Conservation (phyloP, 2,113 vertebrate species). For the Ariopsis seemanni region DNA sequence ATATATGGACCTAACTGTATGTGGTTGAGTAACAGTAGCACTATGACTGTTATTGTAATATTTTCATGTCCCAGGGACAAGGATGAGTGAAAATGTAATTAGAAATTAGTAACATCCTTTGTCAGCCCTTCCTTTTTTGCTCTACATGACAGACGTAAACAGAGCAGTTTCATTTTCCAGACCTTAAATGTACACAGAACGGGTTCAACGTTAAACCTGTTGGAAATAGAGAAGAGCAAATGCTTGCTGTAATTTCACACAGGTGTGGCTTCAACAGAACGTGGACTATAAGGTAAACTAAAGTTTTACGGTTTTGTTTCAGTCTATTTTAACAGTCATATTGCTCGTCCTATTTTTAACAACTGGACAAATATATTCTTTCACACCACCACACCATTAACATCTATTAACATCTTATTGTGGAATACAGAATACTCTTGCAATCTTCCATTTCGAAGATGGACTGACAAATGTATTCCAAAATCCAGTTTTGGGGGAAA, state of each 20-base stretch:
- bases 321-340: background rate
- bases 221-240: background rate
- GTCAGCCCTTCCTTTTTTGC: background rate
- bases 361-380: background rate
- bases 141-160: background rate
- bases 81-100: background rate
- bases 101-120: background rate
- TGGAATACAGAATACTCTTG: background rate
- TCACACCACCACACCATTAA: background rate
- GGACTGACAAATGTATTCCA: background rate
- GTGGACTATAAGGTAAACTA: background rate
- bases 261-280: background rate
- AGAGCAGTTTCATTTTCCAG: background rate
- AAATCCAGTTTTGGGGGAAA: background rate
- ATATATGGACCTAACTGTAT: background rate
- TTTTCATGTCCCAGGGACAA: background rate
- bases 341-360: background rate
- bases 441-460: background rate
- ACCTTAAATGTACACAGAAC: slow-evolving; percentile 9
- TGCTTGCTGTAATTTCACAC: slow-evolving; percentile 11
- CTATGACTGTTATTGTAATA: background rate
- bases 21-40: background rate
- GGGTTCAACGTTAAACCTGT: background rate
- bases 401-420: background rate
- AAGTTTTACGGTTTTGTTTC: background rate